Conservation (phyloP, 2,113 vertebrate species). For the Microcebus griseorufus region DNA sequence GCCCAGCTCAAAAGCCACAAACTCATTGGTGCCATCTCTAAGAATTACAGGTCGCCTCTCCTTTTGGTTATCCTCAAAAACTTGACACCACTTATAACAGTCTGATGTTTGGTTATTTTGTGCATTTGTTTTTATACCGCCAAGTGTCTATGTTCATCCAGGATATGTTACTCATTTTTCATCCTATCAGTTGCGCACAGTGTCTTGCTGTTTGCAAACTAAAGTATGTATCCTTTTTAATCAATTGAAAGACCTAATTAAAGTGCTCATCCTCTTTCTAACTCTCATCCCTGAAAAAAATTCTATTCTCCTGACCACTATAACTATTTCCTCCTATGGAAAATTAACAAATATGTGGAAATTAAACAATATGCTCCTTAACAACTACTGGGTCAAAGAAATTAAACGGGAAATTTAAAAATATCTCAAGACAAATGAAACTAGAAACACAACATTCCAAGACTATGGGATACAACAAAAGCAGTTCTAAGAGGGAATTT, state of each 20-base stretch:
- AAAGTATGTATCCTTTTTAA: not conserved
- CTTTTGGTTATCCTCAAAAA: not conserved
- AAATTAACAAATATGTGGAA: not conserved
- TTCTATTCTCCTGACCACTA: not conserved
- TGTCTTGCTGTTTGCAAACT: not conserved
- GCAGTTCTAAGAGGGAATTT: not conserved
- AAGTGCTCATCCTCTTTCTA: not conserved
- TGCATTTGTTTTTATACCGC: not conserved
- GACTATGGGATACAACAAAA: not conserved
- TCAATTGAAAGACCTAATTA: not conserved
- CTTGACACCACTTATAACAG: not conserved
- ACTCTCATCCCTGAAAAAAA: not conserved
- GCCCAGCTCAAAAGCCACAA: not conserved
- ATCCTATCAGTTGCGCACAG: not conserved
- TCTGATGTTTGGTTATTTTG: not conserved
- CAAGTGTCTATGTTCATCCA: not conserved
- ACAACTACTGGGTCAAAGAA: not conserved
- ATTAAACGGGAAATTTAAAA: not conserved
- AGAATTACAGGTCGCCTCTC: not conserved
- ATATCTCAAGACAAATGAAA: not conserved
- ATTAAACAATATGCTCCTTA: not conserved
- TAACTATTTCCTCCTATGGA: not conserved
- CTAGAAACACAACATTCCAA: not conserved
- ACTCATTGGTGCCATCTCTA: not conserved
- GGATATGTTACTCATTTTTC: not conserved